Percentiles rank a stretch among this genome's conserved stretches.
Conservation (phyloP, 2,888 invertebrate genomes). For the Hetaerina titia region DNA sequence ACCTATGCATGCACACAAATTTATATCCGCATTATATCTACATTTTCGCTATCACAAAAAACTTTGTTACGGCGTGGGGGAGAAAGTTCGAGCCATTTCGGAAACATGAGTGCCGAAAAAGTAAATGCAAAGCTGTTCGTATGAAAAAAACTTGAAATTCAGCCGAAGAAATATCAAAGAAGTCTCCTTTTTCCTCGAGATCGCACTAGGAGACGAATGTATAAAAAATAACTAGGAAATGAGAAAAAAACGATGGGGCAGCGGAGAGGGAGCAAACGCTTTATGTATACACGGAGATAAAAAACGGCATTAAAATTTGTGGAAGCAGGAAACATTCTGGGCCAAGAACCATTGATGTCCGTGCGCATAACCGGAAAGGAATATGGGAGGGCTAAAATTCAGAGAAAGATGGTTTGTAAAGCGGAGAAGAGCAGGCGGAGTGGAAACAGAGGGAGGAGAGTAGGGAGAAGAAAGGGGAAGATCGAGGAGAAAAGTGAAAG, state of each 20-base stretch:
- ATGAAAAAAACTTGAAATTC: neutral
- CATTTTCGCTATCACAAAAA: constrained; percentile 1
- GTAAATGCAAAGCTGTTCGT: neutral
- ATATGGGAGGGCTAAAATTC: neutral
- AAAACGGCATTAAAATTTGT: constrained; percentile 47
- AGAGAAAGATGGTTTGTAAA: neutral
- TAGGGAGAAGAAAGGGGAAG: neutral
- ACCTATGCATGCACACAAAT: neutral
- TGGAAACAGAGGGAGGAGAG: neutral
- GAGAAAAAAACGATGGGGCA: neutral
- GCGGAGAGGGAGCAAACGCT: neutral
- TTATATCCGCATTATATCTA: constrained; percentile 16
- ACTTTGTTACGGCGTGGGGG: neutral
- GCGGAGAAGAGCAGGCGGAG: neutral
- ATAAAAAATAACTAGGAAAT: neutral
- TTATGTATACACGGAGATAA: constrained; percentile 17
- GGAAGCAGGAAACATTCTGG: constrained; percentile 3
- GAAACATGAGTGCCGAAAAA: constrained; percentile 4
- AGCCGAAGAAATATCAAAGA: neutral
- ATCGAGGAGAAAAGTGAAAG: neutral
- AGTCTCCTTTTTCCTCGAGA: neutral
- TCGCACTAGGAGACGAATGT: neutral
- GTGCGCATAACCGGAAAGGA: neutral
- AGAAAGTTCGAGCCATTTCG: neutral
- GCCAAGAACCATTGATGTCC: constrained; percentile 10